Evolutionary conservation across 2,797 vertebrate species (phyloP).

Genomic region (Hirundo rustica): DNA sequence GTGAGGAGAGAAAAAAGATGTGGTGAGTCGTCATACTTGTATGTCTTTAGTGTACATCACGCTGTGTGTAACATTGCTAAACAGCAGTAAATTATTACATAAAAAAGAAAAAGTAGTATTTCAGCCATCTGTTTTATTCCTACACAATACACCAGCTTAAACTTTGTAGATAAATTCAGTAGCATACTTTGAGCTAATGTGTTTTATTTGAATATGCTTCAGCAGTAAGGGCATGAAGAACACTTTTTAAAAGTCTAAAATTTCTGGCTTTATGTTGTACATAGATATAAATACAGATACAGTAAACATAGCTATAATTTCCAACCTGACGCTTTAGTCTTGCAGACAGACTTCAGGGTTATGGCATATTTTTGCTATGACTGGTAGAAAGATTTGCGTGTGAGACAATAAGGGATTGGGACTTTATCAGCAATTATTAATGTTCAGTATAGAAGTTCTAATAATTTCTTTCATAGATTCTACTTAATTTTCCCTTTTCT

Average conservation of each 20-base stretch:
- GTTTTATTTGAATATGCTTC: background rate
- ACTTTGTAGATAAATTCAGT: background rate
- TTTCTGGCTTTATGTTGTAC: background rate
- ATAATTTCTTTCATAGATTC: background rate
- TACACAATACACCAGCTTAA: background rate
- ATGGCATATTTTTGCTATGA: background rate
- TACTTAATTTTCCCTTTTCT: background rate
- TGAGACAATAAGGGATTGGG: background rate
- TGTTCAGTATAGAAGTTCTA: background rate
- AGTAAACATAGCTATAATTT: background rate
- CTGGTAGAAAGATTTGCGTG: background rate
- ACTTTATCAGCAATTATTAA: background rate
- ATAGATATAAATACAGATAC: background rate
- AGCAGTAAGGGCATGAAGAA: background rate
- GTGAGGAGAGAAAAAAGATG: background rate
- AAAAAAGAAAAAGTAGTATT: background rate
- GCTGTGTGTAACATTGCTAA: background rate
- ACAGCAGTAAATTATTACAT: background rate
- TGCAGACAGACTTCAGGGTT: background rate
- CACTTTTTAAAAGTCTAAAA: background rate
- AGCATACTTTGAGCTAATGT: background rate
- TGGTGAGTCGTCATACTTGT: background rate
- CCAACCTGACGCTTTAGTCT: background rate
- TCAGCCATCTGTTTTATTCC: background rate
- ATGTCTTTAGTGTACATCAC: background rate